Base-by-base conservation (phyloP, 2,113 vertebrate genomes). In the Chionis minor region DNA sequence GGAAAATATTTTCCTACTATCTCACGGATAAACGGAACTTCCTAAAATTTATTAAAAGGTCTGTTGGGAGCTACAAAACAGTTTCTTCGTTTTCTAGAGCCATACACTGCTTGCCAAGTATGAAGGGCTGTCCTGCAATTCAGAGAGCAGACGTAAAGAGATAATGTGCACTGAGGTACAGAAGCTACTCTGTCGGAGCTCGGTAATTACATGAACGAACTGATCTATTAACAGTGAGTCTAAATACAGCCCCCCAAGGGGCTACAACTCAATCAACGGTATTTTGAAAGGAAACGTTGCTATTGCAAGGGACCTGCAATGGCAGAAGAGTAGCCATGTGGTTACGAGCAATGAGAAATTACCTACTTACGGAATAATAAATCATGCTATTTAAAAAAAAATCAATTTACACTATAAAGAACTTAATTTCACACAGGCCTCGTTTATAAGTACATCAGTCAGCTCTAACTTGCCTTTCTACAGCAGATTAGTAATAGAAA, bases 181-280 rank as follows among this genome's bases (percentile, higher is more conserved):
- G 88, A 73, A 90, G 72, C 54, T 44, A 26, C 90, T 95, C 85
- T 45, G 86, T 23, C 55, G 12, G 70, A 94, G 78, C 91, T 90
- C 27, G 0, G 81, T 94, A 95, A 94, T 95, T 95, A 94, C 88
- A 94, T 9, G 65, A 96, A 67, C 2, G 55, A 94, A 33, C 52
- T 40, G 51, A 84, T 96, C 69, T 92, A 93, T 96, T 96, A 96
- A 70, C 67, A 92, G 56, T 2, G 7, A 88, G 96, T 35, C 90
- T 92, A 94, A 96, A 97, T 81, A 92, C 94, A 97, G 58, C 65
- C 72, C 94, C 81, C 81, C 95, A 11, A 82, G 95, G 72, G 81
- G 85, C 94, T 93, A 56, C 54, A 96, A 2, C 89, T 90, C 72
- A 32, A 45, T 86, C 86, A 81, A 11, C 27, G 59, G 67, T 55